Percentiles rank a stretch among this genome's conserved stretches.
phyloP scores from a whole-genome alignment of 2,797 vertebrate species.

The Eospalax fontanierii region DNA sequence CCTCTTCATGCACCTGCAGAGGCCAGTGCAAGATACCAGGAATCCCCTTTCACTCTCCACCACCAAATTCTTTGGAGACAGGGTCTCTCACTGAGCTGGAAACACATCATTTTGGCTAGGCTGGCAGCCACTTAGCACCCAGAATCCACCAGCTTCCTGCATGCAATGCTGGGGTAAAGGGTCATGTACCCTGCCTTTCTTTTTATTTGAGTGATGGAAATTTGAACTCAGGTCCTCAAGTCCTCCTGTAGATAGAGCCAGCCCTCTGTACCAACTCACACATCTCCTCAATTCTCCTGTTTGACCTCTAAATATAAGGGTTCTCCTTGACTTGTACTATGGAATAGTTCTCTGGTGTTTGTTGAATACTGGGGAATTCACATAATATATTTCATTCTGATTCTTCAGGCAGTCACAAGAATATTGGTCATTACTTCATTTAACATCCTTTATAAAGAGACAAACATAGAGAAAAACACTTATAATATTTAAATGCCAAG shows the following conservation, averaged over 20 bases:
- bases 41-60: not conserved
- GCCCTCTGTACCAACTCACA: not conserved
- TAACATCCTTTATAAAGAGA: not conserved
- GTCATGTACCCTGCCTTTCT: not conserved
- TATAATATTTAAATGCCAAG: conserved; percentile 34
- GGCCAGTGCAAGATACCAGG: not conserved
- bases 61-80: not conserved
- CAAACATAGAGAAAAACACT: not conserved
- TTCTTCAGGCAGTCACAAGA: not conserved
- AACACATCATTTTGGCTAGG: not conserved
- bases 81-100: not conserved
- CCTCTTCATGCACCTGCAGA: too few relatives aligned
- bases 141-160: not conserved
- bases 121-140: not conserved
- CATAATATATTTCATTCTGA: not conserved
- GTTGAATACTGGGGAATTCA: not conserved
- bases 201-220: not conserved
- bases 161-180: not conserved
- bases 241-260: not conserved
- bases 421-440: not conserved
- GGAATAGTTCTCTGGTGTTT: not conserved
- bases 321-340: not conserved
- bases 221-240: not conserved
- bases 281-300: not conserved
- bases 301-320: not conserved